A percentile compares a stretch with the other conserved stretches of the same genome.
These are phyloP conservation scores for Liasis olivaceus DNA, from an alignment of 2,797 vertebrate genomes.

Conservation along the genomic window DNA sequence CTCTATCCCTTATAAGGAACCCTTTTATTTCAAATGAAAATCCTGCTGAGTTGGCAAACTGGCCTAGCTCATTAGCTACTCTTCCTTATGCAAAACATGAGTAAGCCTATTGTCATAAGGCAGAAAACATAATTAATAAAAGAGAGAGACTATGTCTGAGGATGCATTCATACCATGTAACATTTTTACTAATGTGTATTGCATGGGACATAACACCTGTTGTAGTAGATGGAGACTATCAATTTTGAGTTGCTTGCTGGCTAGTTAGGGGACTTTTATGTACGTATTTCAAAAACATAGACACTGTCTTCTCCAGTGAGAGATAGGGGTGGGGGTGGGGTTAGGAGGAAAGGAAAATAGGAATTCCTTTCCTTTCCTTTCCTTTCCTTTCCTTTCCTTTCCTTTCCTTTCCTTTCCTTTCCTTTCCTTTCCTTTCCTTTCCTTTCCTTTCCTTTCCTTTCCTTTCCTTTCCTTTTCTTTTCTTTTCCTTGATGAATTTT, in stretches of 20 bases:
- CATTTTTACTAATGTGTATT: neutral
- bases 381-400: no score
- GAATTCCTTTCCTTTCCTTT: neutral
- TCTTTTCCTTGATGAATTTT: neutral
- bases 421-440: no score
- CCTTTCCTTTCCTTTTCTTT: no score
- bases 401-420: no score
- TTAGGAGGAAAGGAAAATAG: neutral
- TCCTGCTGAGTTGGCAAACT: neutral
- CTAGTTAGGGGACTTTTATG: neutral
- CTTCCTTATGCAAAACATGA: neutral
- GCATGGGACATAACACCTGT: neutral
- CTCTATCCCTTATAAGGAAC: neutral
- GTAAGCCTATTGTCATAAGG: neutral
- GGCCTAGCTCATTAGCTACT: neutral
- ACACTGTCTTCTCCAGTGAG: neutral
- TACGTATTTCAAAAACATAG: neutral
- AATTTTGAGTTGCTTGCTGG: neutral
- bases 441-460: no score
- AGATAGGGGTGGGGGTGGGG: neutral
- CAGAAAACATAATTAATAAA: neutral
- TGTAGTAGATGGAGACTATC: neutral
- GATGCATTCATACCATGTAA: neutral
- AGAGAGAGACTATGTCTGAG: neutral
- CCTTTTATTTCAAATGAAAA: neutral